phyloP scores from a whole-genome alignment of 2,797 vertebrate genomes.

The Ptychobarbus kaznakovi region DNA sequence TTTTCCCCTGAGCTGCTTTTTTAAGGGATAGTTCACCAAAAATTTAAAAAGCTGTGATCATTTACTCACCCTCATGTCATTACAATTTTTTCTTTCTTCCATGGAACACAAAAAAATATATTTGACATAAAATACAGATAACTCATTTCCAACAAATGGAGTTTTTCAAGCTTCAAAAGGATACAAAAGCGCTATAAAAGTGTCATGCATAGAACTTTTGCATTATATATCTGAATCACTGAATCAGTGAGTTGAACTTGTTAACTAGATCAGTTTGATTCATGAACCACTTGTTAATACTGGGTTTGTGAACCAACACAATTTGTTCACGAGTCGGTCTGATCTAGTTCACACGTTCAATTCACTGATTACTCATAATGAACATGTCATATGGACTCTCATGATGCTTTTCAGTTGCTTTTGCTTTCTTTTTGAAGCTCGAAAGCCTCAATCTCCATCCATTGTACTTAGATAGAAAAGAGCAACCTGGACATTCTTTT shows the following conservation, averaged over 20 bases:
- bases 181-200: not conserved
- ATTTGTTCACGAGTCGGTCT: not conserved
- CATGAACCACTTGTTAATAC: not conserved
- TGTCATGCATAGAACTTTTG: not conserved
- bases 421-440: not conserved
- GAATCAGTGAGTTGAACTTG: not conserved
- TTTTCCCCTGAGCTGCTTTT: slow-evolving; percentile 24
- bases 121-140: not conserved
- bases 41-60: not conserved
- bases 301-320: not conserved
- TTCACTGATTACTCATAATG: not conserved
- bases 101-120: not conserved
- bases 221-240: slow-evolving; percentile 4
- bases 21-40: not conserved
- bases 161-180: not conserved
- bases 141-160: not conserved
- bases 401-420: not conserved
- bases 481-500: not conserved
- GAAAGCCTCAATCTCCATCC: not conserved
- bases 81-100: not conserved
- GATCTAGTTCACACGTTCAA: not conserved
- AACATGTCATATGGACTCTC: not conserved
- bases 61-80: not conserved
- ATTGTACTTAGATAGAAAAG: not conserved
- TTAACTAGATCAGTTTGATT: not conserved